Base-by-base conservation (phyloP, 23 tunicate species). In the Aplidium turbinatum region DNA sequence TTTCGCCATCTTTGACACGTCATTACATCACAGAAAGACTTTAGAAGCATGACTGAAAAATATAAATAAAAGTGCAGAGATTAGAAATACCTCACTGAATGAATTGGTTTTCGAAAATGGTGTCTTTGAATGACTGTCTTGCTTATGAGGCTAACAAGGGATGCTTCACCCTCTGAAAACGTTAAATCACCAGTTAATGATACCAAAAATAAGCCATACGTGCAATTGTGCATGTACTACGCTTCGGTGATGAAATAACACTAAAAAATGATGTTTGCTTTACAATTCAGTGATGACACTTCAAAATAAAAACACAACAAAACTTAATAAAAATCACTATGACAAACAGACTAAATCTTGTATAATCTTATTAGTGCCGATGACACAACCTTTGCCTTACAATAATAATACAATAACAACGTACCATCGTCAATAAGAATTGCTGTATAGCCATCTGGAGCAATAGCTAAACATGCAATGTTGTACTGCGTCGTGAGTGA, bases 361-460 rank as follows among this genome's bases (percentile, higher is more conserved):
- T 42, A 16, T 16, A 42, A 42, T 42, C 16, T 9, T 42, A 42
- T 42, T 9, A 42, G 13, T 16, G 16, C 16, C 50, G 50, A 42
- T 42, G 50, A 11, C 50, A 42, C 16, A 9, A 42, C 50, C 16
- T 16, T 42, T 42, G 16, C 50, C 13, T 16, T 42, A 16, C 50
- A 11, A 42, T 42, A 9, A 16, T 1, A 22, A 16, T 38, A 33
- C 1, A 45, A 36, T 5, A 13, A 46, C 7, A 32, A 50, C 51
- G 36, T 45, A 85, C 91, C 80, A 78, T 91, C 86, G 79, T 91
- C 97, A 57, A 75, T 60, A 7, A 79, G 68, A 56, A 91, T 79
- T 1, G 80, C 84, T 19, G 83, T 45, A 31, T 48, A 78, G 54
- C 83, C 82, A 73, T 76, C 74, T 2, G 97, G 97, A 24, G 97